A percentile compares a stretch with the other conserved stretches of the same genome.
Conservation (phyloP, 2,888 invertebrate genomes). For the Hypolimnas misippus region DNA sequence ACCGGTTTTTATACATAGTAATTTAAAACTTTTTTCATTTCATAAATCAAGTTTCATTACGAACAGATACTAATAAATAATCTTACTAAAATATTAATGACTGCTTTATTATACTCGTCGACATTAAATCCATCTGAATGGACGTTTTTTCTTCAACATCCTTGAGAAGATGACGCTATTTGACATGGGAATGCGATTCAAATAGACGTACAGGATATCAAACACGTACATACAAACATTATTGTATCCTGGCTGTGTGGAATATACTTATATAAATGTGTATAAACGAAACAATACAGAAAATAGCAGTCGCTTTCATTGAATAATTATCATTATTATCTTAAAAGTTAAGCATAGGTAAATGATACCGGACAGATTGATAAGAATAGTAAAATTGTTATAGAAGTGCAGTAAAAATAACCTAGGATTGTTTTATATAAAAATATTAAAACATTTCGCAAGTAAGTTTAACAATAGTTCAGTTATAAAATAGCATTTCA, state of each 20-base stretch:
- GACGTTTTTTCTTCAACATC: slow-evolving; percentile 52
- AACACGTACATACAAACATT: slow-evolving; percentile 22
- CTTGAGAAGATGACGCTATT: slow-evolving; percentile 63
- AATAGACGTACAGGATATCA: slow-evolving; percentile 42
- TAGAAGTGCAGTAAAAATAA: neutral
- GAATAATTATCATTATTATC: neutral
- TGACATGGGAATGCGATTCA: slow-evolving; percentile 65
- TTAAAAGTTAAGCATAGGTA: too few species aligned
- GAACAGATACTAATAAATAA: neutral
- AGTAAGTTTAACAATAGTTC: neutral
- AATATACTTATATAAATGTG: slow-evolving; percentile 12
- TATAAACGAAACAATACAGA: too few species aligned
- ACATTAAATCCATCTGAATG: slow-evolving; percentile 54
- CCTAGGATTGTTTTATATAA: neutral
- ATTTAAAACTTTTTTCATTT: neutral
- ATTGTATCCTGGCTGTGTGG: slow-evolving; percentile 30
- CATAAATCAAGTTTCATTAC: neutral
- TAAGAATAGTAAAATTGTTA: neutral
- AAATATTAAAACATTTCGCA: neutral
- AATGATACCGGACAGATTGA: too few species aligned
- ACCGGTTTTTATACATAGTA: neutral
- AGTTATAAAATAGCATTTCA: neutral
- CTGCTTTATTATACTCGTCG: slow-evolving; percentile 47
- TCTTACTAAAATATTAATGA: slow-evolving; percentile 8
- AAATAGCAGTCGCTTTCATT: neutral